Percentiles rank a stretch among this genome's conserved stretches.
Conservation (phyloP, 2,797 vertebrate genomes). For the Astyanax mexicanus region DNA sequence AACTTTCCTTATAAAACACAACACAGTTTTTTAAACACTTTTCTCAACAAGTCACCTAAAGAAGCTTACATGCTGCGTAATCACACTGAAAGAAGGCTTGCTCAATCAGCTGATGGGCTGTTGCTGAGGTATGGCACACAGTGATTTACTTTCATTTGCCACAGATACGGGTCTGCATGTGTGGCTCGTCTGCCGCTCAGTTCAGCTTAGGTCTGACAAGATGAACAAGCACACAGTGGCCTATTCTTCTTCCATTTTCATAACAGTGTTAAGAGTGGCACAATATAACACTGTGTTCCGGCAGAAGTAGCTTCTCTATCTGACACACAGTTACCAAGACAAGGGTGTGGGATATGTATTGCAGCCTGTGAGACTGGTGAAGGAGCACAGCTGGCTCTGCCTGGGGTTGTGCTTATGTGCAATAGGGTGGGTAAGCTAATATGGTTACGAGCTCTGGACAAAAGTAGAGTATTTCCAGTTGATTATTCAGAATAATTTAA, state of each 20-base stretch:
- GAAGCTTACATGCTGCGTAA: not conserved
- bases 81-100: not conserved
- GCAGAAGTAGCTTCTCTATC: not conserved
- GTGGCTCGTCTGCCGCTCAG: not conserved
- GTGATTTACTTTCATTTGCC: not conserved
- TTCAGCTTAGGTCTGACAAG: not conserved
- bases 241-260: not conserved
- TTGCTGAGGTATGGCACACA: not conserved
- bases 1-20: not conserved
- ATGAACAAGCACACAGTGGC: not conserved
- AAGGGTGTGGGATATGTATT: not conserved
- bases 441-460: not conserved
- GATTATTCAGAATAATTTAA: too few species aligned
- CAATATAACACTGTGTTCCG: not conserved
- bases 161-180: not conserved
- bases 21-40: not conserved
- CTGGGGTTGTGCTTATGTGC: not conserved
- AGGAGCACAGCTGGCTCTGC: not conserved
- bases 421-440: constrained; percentile 8
- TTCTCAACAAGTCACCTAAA: not conserved
- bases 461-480: not conserved
- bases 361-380: too few species aligned
- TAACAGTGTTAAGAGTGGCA: not conserved
- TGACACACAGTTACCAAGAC: not conserved
- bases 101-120: not conserved